Conservation (phyloP, 2,888 invertebrate species). For the Spodoptera littoralis region DNA sequence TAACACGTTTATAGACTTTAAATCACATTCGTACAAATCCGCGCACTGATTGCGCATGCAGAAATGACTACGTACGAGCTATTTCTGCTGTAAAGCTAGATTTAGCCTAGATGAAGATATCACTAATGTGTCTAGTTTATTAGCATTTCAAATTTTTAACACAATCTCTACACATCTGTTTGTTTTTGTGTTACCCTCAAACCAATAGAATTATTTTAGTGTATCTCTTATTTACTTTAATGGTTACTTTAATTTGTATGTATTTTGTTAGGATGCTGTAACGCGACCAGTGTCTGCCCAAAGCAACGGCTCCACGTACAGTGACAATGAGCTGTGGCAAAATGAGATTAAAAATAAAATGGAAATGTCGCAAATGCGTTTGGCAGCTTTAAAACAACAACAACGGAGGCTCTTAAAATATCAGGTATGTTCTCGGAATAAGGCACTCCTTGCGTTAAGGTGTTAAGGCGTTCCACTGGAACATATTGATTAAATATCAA, state of each 20-base stretch:
- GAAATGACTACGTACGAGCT: neutral
- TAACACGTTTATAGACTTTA: conserved; percentile 12
- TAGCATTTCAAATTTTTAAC: conserved; percentile 12
- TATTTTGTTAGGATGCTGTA: conserved; percentile 77
- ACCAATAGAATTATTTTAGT: conserved; percentile 34
- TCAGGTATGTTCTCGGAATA: conserved; percentile 69
- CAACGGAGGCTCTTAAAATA: conserved; percentile 86
- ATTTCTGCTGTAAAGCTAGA: neutral
- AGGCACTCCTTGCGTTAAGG: too few species aligned
- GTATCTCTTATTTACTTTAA: conserved; percentile 8
- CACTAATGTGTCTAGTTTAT: neutral
- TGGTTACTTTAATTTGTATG: conserved; percentile 32
- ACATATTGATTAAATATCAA: too few species aligned
- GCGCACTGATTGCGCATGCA: neutral
- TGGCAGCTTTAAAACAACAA: conserved; percentile 89
- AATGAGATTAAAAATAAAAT: conserved; percentile 89
- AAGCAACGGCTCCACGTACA: conserved; percentile 85
- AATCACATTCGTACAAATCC: conserved; percentile 5
- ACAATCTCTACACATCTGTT: conserved; percentile 17
- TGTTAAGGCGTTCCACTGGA: too few species aligned
- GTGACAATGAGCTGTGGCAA: conserved; percentile 88
- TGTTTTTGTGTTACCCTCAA: conserved; percentile 45
- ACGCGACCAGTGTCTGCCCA: conserved; percentile 85
- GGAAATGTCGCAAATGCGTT: conserved; percentile 89
- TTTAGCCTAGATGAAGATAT: neutral